A percentile compares a stretch with the other conserved stretches of the same genome.
phyloP scores from a whole-genome alignment of 2,888 invertebrate species.

The Oxystoma pomonae region DNA sequence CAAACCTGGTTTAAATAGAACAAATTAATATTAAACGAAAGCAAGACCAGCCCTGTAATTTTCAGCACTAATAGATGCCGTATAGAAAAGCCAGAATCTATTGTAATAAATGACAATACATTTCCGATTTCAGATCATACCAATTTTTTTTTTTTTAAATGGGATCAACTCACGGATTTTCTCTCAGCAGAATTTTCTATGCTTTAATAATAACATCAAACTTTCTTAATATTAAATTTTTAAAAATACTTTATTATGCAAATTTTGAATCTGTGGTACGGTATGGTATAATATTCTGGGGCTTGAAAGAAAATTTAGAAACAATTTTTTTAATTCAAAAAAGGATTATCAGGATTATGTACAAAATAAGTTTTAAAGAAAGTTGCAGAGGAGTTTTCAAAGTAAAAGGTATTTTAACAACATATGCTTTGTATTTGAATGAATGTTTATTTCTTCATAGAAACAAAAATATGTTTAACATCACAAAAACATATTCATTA shows the following conservation, averaged over 20 bases:
- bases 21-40: conserved; percentile 2
- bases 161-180: not conserved
- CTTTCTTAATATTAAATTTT: not conserved
- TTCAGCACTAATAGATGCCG: not conserved
- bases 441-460: not conserved
- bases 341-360: not conserved
- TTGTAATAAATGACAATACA: not conserved
- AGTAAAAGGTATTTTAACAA: not conserved
- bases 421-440: not conserved
- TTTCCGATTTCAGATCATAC: no score
- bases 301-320: not conserved
- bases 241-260: not conserved
- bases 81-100: not conserved
- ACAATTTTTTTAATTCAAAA: not conserved
- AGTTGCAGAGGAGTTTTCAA: not conserved
- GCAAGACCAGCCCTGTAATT: not conserved
- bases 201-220: not conserved
- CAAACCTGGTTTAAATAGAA: not conserved
- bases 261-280: not conserved
- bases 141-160: not conserved
- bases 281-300: not conserved
- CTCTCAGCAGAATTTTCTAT: not conserved
- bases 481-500: not conserved
- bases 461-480: not conserved
- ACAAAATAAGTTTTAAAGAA: not conserved